Conservation (phyloP, 2,888 invertebrate genomes). For the Ophonus ardosiacus region DNA sequence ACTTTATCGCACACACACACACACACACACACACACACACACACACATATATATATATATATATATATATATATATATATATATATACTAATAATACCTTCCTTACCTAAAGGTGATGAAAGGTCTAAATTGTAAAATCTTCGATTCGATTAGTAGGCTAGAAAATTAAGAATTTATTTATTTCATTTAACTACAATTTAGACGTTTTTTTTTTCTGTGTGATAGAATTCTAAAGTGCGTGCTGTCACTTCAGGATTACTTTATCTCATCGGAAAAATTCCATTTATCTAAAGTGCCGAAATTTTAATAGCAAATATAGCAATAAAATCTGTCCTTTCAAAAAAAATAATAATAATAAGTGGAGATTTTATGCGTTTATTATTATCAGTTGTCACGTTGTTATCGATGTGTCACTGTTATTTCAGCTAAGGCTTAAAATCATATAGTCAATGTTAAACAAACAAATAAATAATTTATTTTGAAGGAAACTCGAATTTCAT, state of each 20-base stretch:
- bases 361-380: not conserved
- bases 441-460: not conserved
- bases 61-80: too few species aligned
- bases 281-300: slow-evolving; percentile 20
- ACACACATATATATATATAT: too few species aligned
- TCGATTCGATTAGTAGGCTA: too few species aligned
- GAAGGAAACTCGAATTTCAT: slow-evolving; percentile 9
- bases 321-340: slow-evolving; percentile 32
- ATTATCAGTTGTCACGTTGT: slow-evolving; percentile 16
- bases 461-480: slow-evolving; percentile 9
- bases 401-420: slow-evolving; percentile 26
- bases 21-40: too few species aligned
- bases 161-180: too few species aligned
- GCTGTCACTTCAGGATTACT: not conserved
- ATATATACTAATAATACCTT: too few species aligned
- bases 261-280: not conserved
- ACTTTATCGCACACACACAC: too few species aligned
- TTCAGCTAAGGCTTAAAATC: not conserved
- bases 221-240: too few species aligned
- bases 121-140: too few species aligned
- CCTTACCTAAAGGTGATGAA: too few species aligned
- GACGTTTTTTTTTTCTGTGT: too few species aligned
- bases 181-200: too few species aligned
- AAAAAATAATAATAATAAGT: slow-evolving; percentile 12
- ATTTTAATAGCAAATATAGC: slow-evolving; percentile 23